Percentiles rank a stretch among this genome's conserved stretches.
Conservation (phyloP, 2,113 vertebrate species). For the Oriolus oriolus region DNA sequence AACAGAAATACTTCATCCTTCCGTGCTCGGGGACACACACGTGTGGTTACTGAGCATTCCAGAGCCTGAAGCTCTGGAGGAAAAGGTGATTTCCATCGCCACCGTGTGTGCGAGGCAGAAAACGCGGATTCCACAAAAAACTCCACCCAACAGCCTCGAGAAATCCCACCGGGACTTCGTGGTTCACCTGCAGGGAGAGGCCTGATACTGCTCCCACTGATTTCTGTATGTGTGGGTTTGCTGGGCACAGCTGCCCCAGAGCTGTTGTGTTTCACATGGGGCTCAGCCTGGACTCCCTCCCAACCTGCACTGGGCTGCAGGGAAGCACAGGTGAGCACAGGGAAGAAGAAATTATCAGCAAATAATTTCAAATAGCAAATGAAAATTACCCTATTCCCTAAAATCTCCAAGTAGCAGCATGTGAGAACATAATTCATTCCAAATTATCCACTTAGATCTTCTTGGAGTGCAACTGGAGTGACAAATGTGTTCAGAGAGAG, state of each 20-base stretch:
- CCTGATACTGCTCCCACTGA: background rate
- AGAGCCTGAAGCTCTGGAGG: background rate
- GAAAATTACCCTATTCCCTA: background rate
- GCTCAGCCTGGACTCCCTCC: background rate
- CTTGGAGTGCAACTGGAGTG: background rate
- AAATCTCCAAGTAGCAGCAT: background rate
- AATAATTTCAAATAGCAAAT: background rate
- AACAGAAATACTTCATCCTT: background rate
- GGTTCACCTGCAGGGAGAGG: background rate
- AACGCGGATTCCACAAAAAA: background rate
- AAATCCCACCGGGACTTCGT: background rate
- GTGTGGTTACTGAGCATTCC: background rate
- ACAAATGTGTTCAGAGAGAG: background rate
- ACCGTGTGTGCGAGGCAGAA: background rate
- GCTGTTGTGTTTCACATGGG: background rate
- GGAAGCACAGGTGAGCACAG: background rate
- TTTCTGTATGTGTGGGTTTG: background rate
- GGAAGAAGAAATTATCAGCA: background rate
- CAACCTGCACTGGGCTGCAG: background rate
- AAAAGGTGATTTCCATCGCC: slow-evolving; percentile 1
- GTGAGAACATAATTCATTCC: background rate
- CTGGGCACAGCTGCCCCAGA: background rate
- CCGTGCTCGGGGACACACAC: background rate
- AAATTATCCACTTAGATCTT: background rate
- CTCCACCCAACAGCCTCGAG: background rate